A percentile compares a stretch with the other conserved stretches of the same genome.
These are phyloP conservation scores for Dryas iulia DNA, from an alignment of 1,140 invertebrate genomes.

Conservation along the genomic window DNA sequence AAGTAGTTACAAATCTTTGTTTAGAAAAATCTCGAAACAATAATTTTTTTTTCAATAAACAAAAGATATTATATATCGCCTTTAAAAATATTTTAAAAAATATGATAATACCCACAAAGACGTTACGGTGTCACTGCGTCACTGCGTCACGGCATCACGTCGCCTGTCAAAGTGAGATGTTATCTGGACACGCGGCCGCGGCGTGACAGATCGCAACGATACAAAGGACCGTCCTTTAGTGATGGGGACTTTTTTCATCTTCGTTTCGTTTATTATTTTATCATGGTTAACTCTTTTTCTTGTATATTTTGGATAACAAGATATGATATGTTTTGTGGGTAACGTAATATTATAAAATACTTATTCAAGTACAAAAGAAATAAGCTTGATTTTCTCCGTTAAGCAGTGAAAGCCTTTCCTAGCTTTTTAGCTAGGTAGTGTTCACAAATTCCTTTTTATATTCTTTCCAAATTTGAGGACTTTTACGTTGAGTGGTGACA, in stretches of 20 bases:
- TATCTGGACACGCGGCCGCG: constrained; percentile 36
- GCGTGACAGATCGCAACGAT: constrained; percentile 49
- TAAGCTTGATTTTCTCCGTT: too few species aligned
- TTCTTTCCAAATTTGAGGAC: too few species aligned
- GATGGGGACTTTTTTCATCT: constrained; percentile 5
- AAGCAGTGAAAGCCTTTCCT: too few species aligned
- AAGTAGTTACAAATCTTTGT: too few species aligned
- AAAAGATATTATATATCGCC: too few species aligned
- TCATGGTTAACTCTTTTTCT: background rate
- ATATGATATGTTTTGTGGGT: background rate
- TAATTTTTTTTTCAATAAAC: too few species aligned
- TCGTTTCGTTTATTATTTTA: constrained; percentile 2
- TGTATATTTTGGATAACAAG: background rate
- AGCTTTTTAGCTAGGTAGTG: too few species aligned
- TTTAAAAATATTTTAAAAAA: constrained; percentile 6
- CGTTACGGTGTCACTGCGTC: constrained; percentile 7
- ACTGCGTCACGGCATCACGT: constrained; percentile 23
- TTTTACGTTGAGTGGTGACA: too few species aligned
- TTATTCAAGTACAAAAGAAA: too few species aligned
- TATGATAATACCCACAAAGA: constrained; percentile 24
- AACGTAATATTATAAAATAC: background rate
- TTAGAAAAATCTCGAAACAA: too few species aligned
- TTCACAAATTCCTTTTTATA: too few species aligned
- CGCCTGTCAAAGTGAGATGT: constrained; percentile 40
- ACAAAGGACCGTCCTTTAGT: constrained; percentile 17